Conservation (phyloP, 2,888 invertebrate species). For the Phrixothrix hirtus region DNA sequence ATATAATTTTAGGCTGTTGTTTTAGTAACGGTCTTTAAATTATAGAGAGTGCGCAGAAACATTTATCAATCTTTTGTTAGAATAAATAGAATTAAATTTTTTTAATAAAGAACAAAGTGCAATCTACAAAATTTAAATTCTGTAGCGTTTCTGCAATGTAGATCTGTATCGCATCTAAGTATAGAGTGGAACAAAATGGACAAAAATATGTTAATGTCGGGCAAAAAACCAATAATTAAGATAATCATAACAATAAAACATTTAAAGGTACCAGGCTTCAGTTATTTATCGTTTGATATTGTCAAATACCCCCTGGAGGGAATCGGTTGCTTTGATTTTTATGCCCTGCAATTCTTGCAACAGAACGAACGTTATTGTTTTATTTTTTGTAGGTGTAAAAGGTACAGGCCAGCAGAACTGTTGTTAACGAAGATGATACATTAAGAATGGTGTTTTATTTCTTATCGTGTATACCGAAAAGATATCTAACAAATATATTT, state of each 20-base stretch:
- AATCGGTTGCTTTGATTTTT: slow-evolving; percentile 42
- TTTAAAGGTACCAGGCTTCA: slow-evolving; percentile 43
- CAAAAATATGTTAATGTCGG: slow-evolving; percentile 50
- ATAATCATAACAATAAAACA: slow-evolving; percentile 52
- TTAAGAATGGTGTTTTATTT: slow-evolving; percentile 14
- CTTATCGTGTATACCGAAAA: too few species aligned
- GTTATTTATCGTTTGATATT: slow-evolving; percentile 53
- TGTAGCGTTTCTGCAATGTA: slow-evolving; percentile 19
- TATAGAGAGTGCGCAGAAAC: background rate
- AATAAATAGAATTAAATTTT: too few species aligned
- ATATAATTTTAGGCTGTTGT: too few species aligned
- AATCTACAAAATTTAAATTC: slow-evolving; percentile 12
- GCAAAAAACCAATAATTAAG: slow-evolving; percentile 52
- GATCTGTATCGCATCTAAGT: slow-evolving; percentile 34
- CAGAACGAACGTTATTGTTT: slow-evolving; percentile 25
- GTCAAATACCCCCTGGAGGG: slow-evolving; percentile 47
- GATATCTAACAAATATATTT: background rate
- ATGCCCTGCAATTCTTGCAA: slow-evolving; percentile 15
- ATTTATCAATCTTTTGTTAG: background rate
- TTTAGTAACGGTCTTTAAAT: too few species aligned
- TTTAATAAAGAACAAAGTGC: slow-evolving; percentile 1
- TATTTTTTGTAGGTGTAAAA: slow-evolving; percentile 29
- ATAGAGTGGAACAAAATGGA: slow-evolving; percentile 38
- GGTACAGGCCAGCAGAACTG: slow-evolving; percentile 23
- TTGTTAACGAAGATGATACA: slow-evolving; percentile 22